phyloP scores from a whole-genome alignment of 2,797 vertebrate genomes.

The Lepilemur septentrionalis region DNA sequence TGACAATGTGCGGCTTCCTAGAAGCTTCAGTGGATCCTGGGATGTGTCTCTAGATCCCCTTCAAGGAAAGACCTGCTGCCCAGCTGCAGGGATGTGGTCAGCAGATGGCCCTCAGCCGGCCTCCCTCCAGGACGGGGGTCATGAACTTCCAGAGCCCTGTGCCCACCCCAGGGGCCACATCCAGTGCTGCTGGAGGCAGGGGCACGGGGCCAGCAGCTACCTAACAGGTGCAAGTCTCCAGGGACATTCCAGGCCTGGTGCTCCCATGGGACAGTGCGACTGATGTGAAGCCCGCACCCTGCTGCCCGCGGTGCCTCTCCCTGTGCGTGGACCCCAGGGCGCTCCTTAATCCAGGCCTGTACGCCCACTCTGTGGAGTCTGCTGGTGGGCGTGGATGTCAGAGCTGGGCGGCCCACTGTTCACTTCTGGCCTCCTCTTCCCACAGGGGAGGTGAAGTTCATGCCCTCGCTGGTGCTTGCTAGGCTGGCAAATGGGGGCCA shows the following conservation, averaged over 20 bases:
- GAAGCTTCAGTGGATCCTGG: not conserved
- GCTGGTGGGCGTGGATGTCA: not conserved
- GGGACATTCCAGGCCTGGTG: not conserved
- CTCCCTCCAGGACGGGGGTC: no score
- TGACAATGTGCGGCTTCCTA: not conserved
- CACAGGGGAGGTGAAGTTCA: not conserved
- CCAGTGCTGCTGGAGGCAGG: not conserved
- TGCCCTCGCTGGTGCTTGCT: not conserved
- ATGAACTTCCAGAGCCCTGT: not conserved
- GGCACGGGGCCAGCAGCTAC: not conserved
- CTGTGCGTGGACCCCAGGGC: rapidly evolving
- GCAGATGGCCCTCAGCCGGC: not conserved
- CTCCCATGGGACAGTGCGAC: not conserved
- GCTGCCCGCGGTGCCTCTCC: no score
- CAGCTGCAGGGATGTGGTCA: not conserved
- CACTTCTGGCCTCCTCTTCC: no score
- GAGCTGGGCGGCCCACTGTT: not conserved
- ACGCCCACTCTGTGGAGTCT: not conserved
- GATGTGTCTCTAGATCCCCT: rapidly evolving
- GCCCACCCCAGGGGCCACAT: not conserved
- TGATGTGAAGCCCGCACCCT: not conserved
- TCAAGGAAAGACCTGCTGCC: not conserved
- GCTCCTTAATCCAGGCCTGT: not conserved
- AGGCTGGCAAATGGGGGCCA: no score
- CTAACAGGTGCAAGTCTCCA: not conserved